phyloP scores from a whole-genome alignment of 2,888 invertebrate genomes.

The Pherbina coryleti region DNA sequence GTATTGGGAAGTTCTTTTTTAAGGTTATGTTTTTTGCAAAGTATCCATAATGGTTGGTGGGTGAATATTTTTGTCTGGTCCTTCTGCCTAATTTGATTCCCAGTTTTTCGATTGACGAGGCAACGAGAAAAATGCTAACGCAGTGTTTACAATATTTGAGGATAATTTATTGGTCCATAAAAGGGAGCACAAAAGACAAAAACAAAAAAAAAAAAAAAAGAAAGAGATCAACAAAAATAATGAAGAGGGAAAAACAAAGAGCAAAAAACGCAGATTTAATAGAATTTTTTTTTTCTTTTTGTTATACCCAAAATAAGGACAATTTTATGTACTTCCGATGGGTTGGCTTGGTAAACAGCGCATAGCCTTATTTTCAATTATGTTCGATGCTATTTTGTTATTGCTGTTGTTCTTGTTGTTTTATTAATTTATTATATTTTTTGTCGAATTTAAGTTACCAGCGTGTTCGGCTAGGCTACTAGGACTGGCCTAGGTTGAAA shows the following conservation, averaged over 20 bases:
- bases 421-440: not conserved
- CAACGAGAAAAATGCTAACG: too few relatives aligned
- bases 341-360: not conserved
- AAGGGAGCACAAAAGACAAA: not conserved
- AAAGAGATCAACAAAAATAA: not conserved
- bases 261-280: not conserved
- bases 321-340: constrained; percentile 15
- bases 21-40: too few relatives aligned
- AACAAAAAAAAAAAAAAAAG: not conserved
- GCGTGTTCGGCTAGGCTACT: too few relatives aligned
- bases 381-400: not conserved
- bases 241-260: not conserved
- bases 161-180: too few relatives aligned
- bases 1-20: too few relatives aligned
- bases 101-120: too few relatives aligned
- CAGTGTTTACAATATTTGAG: too few relatives aligned
- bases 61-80: too few relatives aligned
- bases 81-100: too few relatives aligned
- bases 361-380: not conserved
- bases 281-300: not conserved
- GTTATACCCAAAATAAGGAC: not conserved
- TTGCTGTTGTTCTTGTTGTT: not conserved
- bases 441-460: too few relatives aligned
- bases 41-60: too few relatives aligned
- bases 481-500: too few relatives aligned